Conservation (phyloP, 2,888 invertebrate species). For the Aleiodes leptofemur region DNA sequence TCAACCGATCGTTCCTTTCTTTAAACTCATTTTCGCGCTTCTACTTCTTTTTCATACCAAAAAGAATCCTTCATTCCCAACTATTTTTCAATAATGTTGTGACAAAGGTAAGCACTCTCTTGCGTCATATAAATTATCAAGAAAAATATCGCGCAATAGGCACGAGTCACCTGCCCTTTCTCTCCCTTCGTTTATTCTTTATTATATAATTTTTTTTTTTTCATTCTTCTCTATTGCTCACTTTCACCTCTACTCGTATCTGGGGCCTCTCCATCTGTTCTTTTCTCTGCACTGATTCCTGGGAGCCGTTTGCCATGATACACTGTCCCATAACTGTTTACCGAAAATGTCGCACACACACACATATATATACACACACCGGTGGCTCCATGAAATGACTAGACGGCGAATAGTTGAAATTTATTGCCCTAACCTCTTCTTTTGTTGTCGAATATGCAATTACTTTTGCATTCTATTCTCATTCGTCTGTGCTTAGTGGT, state of each 20-base stretch:
- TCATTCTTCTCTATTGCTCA: slow-evolving; percentile 41
- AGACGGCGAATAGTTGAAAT: slow-evolving; percentile 58
- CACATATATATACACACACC: slow-evolving; percentile 38
- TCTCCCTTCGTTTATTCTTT: slow-evolving; percentile 30
- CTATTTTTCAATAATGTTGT: not conserved
- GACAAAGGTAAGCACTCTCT: not conserved
- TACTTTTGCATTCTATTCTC: slow-evolving; percentile 50
- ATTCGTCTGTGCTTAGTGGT: slow-evolving; percentile 13
- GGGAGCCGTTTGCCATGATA: slow-evolving; percentile 32
- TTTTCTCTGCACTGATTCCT: slow-evolving; percentile 56
- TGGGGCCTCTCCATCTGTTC: slow-evolving; percentile 44
- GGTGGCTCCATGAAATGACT: slow-evolving; percentile 35
- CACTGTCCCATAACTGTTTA: slow-evolving; percentile 51
- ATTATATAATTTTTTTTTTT: slow-evolving; percentile 20
- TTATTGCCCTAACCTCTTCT: slow-evolving; percentile 53
- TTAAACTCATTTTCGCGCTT: slow-evolving; percentile 29
- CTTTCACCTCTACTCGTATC: slow-evolving; percentile 56
- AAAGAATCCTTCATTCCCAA: not conserved
- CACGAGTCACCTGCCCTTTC: slow-evolving; percentile 18
- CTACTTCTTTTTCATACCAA: not conserved
- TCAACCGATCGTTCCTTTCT: slow-evolving; percentile 22
- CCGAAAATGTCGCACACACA: slow-evolving; percentile 55
- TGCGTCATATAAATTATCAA: slow-evolving; percentile 11
- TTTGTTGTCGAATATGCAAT: slow-evolving; percentile 51
- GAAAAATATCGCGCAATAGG: not conserved